Percentiles rank a stretch among this genome's conserved stretches.
These are phyloP conservation scores for Illadopsis cleaveri DNA, from an alignment of 2,113 vertebrate genomes.

Conservation along the genomic window DNA sequence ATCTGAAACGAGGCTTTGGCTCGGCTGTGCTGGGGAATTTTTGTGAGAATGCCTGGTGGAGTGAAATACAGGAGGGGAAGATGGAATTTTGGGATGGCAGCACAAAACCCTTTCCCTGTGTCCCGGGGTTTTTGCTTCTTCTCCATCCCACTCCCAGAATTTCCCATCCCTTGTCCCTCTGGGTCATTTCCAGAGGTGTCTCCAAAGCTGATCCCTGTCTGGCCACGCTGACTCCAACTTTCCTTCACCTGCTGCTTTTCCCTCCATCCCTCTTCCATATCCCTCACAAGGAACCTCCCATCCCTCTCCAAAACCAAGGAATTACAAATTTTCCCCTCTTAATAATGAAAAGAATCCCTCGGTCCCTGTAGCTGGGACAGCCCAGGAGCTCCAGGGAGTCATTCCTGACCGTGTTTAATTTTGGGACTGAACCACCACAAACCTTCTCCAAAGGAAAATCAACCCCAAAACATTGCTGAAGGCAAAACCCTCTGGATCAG, in stretches of 20 bases:
- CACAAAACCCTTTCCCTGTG: not conserved
- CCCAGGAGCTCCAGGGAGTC: not conserved
- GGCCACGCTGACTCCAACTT: not conserved
- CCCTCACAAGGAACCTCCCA: not conserved
- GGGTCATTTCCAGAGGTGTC: accelerated
- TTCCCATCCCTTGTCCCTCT: not conserved
- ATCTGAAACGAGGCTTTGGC: not conserved
- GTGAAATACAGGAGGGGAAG: accelerated
- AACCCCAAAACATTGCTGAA: not conserved
- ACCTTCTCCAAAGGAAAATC: not conserved
- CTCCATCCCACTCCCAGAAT: not conserved
- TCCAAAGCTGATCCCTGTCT: not conserved
- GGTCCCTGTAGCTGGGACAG: not conserved
- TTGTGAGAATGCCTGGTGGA: not conserved
- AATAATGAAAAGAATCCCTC: not conserved
- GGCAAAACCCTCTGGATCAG: not conserved
- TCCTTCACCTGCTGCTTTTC: not conserved
- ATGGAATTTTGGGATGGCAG: not conserved
- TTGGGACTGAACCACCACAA: not conserved
- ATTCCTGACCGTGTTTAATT: not conserved
- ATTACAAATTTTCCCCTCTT: not conserved
- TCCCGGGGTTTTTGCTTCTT: not conserved
- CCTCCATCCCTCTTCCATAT: not conserved
- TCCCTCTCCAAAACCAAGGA: not conserved
- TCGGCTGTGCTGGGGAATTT: not conserved